These are phyloP conservation scores for Eulithis prunata DNA, from an alignment of 2,888 invertebrate genomes.

Conservation along the genomic window DNA sequence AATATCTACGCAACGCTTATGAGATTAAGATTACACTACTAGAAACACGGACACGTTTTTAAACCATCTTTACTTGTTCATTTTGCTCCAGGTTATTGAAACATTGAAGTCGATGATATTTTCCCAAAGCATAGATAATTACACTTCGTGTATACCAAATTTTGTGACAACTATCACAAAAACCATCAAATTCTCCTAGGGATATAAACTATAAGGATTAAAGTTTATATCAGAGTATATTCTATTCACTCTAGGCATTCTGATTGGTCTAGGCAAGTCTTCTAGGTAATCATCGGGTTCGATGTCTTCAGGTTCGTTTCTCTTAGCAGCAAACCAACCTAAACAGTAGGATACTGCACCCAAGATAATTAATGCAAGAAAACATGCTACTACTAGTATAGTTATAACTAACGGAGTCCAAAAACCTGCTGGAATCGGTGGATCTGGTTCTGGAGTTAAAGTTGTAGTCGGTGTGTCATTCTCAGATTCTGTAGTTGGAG, in stretches of 20 bases:
- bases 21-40: too few relatives aligned
- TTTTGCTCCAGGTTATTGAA: background rate
- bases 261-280: constrained; percentile 44
- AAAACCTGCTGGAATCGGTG: constrained; percentile 33
- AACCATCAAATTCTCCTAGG: background rate
- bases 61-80: too few relatives aligned
- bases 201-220: constrained; percentile 20
- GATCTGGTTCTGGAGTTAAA: constrained; percentile 1
- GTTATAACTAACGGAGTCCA: constrained; percentile 55
- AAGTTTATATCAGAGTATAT: constrained; percentile 39
- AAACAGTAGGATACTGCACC: constrained; percentile 47
- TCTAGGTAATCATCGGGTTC: constrained; percentile 42
- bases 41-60: too few relatives aligned
- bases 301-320: constrained; percentile 28
- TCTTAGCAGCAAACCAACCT: constrained; percentile 45
- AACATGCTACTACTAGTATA: constrained; percentile 46
- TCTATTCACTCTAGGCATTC: constrained; percentile 51
- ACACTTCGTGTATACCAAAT: too few relatives aligned
- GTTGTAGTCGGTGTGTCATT: constrained; percentile 9
- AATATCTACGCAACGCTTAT: too few relatives aligned
- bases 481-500: constrained; percentile 3
- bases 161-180: background rate
- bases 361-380: constrained; percentile 44
- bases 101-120: background rate
- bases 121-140: too few relatives aligned